Evolutionary conservation across 2,113 vertebrate genomes (phyloP), one percentile per base, ranked within the genome.

Genomic region (Protomyctophum bolini): DNA sequence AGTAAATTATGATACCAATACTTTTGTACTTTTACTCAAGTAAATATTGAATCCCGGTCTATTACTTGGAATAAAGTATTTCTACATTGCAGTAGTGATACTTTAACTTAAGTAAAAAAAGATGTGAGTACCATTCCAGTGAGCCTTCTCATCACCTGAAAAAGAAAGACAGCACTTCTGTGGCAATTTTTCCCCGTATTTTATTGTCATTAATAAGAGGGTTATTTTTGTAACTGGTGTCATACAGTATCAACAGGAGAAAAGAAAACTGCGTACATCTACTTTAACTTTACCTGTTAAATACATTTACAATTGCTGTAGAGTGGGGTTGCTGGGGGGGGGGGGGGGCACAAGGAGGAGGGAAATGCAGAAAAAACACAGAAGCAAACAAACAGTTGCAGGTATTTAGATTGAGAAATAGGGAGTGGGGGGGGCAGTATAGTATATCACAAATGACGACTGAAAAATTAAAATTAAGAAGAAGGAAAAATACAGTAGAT

Each of bases 281-380:
- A 98, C 95, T 92, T 91, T 87, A 91, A 98, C 95, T 92, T 91
- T 87, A 91, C 87, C 81, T 92, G 96, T 96, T 95, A 95, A 97
- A 95, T 97, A 95, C 96, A 94, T 95, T 96, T 97, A 97, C 97
- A 98, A 90, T 93, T 90, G 92, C 92, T 86, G 89, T 83, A 73
- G 81, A 84, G 71, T 84, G 82, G 81, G 83, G 81, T 82, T 72
- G 80, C 69, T 94, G 90, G 91, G 89, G 93, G 93, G 94, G 92
- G 92, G 92, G 91, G 94, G 90, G 93, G 92, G 72, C 10, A 14
- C 95, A 95, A 93, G 88, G 91, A 95, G 94, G 95, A 94, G 94
- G 93, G 95, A 66, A 70, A 83, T 88, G 89, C 90, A 77, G 89
- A 90, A 88, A 82, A 91, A 91, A 93, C 92, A 94, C 92, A 76